A percentile compares a stretch with the other conserved stretches of the same genome.
phyloP scores from a whole-genome alignment of 2,797 vertebrate species.

The Microctenopoma stevenorrisi region DNA sequence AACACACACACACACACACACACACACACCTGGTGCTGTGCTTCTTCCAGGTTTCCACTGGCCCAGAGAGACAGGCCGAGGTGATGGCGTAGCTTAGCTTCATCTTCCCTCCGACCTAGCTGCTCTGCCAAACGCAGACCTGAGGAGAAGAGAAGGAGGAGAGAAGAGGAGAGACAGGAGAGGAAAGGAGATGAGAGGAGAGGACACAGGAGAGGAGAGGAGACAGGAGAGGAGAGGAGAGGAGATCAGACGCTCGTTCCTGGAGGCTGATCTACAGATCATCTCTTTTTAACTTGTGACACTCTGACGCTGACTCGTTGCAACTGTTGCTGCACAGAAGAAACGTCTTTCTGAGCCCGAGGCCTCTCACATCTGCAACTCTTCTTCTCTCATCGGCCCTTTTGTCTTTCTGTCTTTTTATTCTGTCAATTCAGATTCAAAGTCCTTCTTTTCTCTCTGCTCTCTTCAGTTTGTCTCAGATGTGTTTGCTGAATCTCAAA shows the following conservation, averaged over 20 bases:
- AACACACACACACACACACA: neutral
- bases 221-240: neutral
- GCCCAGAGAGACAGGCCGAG: constrained; percentile 95
- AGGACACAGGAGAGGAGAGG: constrained; percentile 18
- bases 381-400: constrained; percentile 17
- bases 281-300: constrained; percentile 18
- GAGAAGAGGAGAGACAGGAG: constrained; percentile 2
- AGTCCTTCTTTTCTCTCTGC: constrained; percentile 19
- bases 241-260: constrained; percentile 17
- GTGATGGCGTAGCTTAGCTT: constrained; percentile 94
- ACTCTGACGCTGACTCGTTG: constrained; percentile 13
- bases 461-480: constrained; percentile 25
- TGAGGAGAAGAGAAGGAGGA: constrained; percentile 55
- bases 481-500: constrained; percentile 48
- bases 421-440: constrained; percentile 27
- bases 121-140: constrained; percentile 96
- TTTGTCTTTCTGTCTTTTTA: constrained; percentile 29
- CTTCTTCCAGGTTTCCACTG: constrained; percentile 91
- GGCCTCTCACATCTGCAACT: constrained; percentile 17
- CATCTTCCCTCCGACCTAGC: constrained; percentile 92
- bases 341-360: constrained; percentile 11
- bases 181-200: constrained; percentile 4
- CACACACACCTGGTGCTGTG: constrained; percentile 87
- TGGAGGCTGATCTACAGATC: constrained; percentile 21
- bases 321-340: constrained; percentile 33